Evolutionary conservation across 2,888 invertebrate species (phyloP).

Genomic region (Galeruca laticollis): DNA sequence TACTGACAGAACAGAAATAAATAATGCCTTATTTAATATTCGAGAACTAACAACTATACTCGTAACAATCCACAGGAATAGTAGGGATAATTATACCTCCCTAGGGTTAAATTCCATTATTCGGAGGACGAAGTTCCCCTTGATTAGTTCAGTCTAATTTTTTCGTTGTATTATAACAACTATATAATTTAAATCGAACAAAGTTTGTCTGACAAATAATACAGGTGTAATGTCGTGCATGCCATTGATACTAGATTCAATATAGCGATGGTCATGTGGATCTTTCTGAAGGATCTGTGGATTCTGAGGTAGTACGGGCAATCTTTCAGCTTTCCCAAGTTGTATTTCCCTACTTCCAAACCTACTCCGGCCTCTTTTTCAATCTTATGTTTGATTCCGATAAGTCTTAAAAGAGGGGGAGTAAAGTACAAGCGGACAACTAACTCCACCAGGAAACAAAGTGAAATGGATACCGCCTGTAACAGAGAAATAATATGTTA

Average conservation of each 20-base stretch:
- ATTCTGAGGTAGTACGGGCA: conserved; percentile 85
- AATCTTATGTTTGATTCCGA: conserved; percentile 80
- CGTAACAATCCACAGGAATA: conserved; percentile 10
- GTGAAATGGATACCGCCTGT: conserved; percentile 75
- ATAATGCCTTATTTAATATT: conserved; percentile 35
- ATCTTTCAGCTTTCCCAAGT: conserved; percentile 77
- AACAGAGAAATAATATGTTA: conserved; percentile 59
- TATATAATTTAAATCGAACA: conserved; percentile 43
- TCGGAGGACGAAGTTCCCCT: neutral
- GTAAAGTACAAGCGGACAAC: conserved; percentile 82
- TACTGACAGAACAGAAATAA: conserved; percentile 43
- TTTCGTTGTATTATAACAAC: neutral
- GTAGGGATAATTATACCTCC: neutral
- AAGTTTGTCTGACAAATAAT: conserved; percentile 69
- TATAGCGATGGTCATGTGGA: conserved; percentile 84
- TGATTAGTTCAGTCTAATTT: neutral
- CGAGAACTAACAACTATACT: conserved; percentile 23
- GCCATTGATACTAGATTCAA: conserved; percentile 81
- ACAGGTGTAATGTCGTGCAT: conserved; percentile 76
- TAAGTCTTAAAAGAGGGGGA: conserved; percentile 79
- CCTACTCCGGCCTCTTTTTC: conserved; percentile 84
- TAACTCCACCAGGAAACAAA: conserved; percentile 80
- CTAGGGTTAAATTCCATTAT: neutral
- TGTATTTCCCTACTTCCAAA: conserved; percentile 80
- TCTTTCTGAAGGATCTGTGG: conserved; percentile 79